Percentiles rank a stretch among this genome's conserved stretches.
Conservation (phyloP, 1,140 invertebrate species). For the Lordiphosa mommai region DNA sequence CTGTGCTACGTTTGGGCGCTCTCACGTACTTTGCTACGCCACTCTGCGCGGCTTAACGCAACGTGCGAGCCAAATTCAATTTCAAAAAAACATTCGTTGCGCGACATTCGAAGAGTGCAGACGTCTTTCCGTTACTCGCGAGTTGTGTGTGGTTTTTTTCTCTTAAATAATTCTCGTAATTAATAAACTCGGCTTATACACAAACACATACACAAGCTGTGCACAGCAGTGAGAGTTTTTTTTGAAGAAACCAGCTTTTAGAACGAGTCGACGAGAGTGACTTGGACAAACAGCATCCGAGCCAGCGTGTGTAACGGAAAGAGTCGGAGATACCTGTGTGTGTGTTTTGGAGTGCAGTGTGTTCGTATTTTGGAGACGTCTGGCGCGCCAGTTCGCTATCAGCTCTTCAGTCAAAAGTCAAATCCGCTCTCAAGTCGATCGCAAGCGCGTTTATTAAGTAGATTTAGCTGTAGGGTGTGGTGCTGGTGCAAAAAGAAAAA, state of each 20-base stretch:
- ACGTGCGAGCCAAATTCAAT: background rate
- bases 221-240: slow-evolving; percentile 6
- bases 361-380: slow-evolving; percentile 8
- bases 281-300: slow-evolving; percentile 54
- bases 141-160: slow-evolving; percentile 11
- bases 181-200: slow-evolving; percentile 50
- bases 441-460: slow-evolving; percentile 25
- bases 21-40: too few species aligned
- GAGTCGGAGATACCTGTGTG: slow-evolving; percentile 44
- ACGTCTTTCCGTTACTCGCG: slow-evolving; percentile 25
- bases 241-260: slow-evolving; percentile 61
- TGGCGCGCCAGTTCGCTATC: slow-evolving; percentile 35
- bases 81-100: slow-evolving; percentile 16
- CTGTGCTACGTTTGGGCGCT: too few species aligned
- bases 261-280: slow-evolving; percentile 64
- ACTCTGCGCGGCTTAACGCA: background rate
- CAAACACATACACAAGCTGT: slow-evolving; percentile 7
- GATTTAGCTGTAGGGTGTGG: slow-evolving; percentile 52
- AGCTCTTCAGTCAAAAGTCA: slow-evolving; percentile 33
- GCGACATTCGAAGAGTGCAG: slow-evolving; percentile 35
- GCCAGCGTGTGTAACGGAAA: slow-evolving; percentile 41
- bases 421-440: slow-evolving; percentile 8
- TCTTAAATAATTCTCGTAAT: slow-evolving; percentile 8
- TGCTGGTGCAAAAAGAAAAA: slow-evolving; percentile 32
- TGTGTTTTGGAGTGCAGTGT: slow-evolving; percentile 30